Percentiles rank a stretch among this genome's conserved stretches.
phyloP scores from a whole-genome alignment of 2,113 vertebrate genomes.

The Channa maculata region DNA sequence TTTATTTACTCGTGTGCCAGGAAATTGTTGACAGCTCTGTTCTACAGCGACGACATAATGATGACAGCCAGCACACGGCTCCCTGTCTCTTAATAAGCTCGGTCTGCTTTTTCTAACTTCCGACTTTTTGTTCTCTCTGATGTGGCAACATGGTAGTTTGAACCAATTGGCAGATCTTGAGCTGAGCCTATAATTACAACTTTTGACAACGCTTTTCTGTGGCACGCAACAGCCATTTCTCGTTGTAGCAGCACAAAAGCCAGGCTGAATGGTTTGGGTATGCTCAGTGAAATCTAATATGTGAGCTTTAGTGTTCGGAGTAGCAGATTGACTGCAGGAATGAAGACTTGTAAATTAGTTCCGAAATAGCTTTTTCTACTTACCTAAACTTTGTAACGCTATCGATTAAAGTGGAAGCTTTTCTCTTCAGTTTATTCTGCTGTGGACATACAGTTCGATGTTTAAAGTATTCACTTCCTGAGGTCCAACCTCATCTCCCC shows the following conservation, averaged over 20 bases:
- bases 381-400: no score
- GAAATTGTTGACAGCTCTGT: slow-evolving; percentile 28
- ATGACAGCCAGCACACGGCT: slow-evolving; percentile 72
- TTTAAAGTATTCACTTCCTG: neutral
- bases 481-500: neutral
- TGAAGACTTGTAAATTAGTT: slow-evolving; percentile 15
- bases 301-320: slow-evolving; percentile 30
- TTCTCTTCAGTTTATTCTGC: no score
- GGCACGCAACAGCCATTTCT: slow-evolving; percentile 71
- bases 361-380: neutral
- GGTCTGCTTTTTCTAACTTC: slow-evolving; percentile 52
- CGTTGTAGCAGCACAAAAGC: slow-evolving; percentile 44
- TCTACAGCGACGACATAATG: slow-evolving; percentile 27
- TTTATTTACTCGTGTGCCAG: slow-evolving; percentile 18
- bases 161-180: slow-evolving; percentile 74
- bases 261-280: slow-evolving; percentile 31
- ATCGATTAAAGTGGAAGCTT: no score
- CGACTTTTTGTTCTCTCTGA: slow-evolving; percentile 73
- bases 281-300: slow-evolving; percentile 35
- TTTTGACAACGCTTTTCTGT: slow-evolving; percentile 66
- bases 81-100: slow-evolving; percentile 63
- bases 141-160: slow-evolving; percentile 76
- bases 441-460: no score
- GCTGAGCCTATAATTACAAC: slow-evolving; percentile 76
- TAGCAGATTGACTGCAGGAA: slow-evolving; percentile 39